Conservation (phyloP, 2,888 invertebrate species). For the Caenorhabditis becei region DNA sequence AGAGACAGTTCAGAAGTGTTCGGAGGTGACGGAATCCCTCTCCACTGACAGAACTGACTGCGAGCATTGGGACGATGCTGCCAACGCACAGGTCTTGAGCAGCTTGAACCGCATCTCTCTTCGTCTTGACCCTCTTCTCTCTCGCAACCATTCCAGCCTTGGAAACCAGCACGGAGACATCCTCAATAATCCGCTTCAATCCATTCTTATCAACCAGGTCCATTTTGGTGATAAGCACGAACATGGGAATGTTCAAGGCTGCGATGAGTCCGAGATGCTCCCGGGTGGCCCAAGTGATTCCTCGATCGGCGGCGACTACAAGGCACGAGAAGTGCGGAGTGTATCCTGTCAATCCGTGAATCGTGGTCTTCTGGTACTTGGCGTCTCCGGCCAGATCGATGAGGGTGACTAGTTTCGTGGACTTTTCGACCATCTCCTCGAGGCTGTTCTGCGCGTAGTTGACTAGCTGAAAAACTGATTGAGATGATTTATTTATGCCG, state of each 20-base stretch:
- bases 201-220: slow-evolving; percentile 87
- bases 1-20: slow-evolving; percentile 88
- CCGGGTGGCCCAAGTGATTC: slow-evolving; percentile 86
- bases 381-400: slow-evolving; percentile 96
- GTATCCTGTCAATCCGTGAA: slow-evolving; percentile 87
- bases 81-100: slow-evolving; percentile 85
- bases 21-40: slow-evolving; percentile 85
- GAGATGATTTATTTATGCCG: background rate
- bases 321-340: slow-evolving; percentile 85
- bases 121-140: slow-evolving; percentile 69
- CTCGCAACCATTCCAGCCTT: slow-evolving; percentile 67
- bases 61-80: slow-evolving; percentile 83
- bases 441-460: slow-evolving; percentile 76
- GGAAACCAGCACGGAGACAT: slow-evolving; percentile 62
- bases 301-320: slow-evolving; percentile 87
- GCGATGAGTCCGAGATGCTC: slow-evolving; percentile 90
- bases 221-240: slow-evolving; percentile 94
- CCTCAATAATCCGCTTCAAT: slow-evolving; percentile 79
- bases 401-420: slow-evolving; percentile 94
- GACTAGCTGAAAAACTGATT: slow-evolving; percentile 69
- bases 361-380: slow-evolving; percentile 95
- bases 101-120: slow-evolving; percentile 83
- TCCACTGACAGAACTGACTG: slow-evolving; percentile 92
- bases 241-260: slow-evolving; percentile 88
- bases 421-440: slow-evolving; percentile 91